Evolutionary conservation across 2,113 vertebrate species (phyloP), one percentile per base, ranked within the genome.

Genomic region (Rattus rattus): DNA sequence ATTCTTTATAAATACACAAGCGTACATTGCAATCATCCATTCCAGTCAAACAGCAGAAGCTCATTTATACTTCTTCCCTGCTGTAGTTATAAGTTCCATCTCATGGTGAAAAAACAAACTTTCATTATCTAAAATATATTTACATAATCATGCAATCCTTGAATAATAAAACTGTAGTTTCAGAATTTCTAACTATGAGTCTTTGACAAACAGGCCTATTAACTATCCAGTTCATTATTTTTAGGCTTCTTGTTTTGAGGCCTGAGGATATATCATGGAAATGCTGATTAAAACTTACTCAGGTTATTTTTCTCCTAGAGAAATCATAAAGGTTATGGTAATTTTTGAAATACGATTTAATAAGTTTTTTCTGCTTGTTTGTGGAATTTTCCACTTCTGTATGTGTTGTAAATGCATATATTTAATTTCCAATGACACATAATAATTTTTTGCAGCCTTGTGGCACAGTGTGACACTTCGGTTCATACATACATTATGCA

Each of bases 141-240:
- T 93, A 67, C 11, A 77, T 72, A 95, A 91, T 59, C 9, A 13
- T 47, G n/a, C 24, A 73, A 30, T 67, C 5, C 2, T 67, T 90
- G 67, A 70, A 90, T 54, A 76, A 12, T 6, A 36, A 90, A 52
- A 86, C n/a, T 61, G 54, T 39, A 80, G 20, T 52, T 97, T 76
- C 65, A n/a, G 19, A 59, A 90, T 90, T 92, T 86, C 72, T 94
- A 92, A 79, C 30, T 81, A 76, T 63, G 30, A 26, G 14, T 90
- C 10, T 73, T 12, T 93, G 20, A 88, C 90, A 91, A 88, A 87
- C 52, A 84, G 85, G 43, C 11, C 10, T 63, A 76, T 54, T 91
- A 52, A 52, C 12, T 26, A 19, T 28, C 30, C 9, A 83, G 11
- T 87, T 87, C 22, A 93, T 54, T 77, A 91, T 70, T 83, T 91